A percentile compares a stretch with the other conserved stretches of the same genome.
These are phyloP conservation scores for Dastarcus helophoroides DNA, from an alignment of 2,888 invertebrate species.

Conservation along the genomic window DNA sequence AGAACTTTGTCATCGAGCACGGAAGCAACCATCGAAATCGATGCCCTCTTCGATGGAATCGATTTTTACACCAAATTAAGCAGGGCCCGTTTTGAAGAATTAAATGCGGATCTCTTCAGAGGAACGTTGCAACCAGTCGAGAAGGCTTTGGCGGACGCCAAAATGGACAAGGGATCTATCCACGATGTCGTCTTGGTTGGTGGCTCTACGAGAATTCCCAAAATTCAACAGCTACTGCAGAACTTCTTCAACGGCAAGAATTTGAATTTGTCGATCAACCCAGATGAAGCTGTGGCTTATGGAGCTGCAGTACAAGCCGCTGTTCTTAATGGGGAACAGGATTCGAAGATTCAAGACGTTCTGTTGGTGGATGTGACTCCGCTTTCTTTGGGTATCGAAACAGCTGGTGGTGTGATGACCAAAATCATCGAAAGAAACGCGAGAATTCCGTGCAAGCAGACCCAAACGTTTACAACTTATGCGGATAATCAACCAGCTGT, in stretches of 20 bases:
- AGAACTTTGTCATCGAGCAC: slow-evolving; percentile 66
- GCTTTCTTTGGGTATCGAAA: slow-evolving; percentile 65
- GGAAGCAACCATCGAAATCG: slow-evolving; percentile 64
- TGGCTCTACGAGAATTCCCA: slow-evolving; percentile 70
- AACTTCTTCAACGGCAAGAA: slow-evolving; percentile 57
- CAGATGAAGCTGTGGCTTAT: slow-evolving; percentile 35
- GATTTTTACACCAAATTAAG: slow-evolving; percentile 63
- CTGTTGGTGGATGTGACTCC: slow-evolving; percentile 57
- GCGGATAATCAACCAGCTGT: slow-evolving; percentile 56
- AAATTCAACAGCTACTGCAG: slow-evolving; percentile 61
- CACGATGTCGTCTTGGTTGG: slow-evolving; percentile 75
- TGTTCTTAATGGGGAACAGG: slow-evolving; percentile 38
- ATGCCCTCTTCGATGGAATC: slow-evolving; percentile 61
- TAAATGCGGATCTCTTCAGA: slow-evolving; percentile 60
- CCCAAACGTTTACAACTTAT: slow-evolving; percentile 53
- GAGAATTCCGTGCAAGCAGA: slow-evolving; percentile 44
- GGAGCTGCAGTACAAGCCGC: slow-evolving; percentile 34
- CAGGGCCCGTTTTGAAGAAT: slow-evolving; percentile 65
- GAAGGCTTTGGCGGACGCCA: slow-evolving; percentile 63
- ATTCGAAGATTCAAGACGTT: slow-evolving; percentile 63
- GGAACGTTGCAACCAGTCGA: slow-evolving; percentile 76
- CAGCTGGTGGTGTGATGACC: slow-evolving; percentile 70
- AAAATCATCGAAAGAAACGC: slow-evolving; percentile 48
- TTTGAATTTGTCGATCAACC: slow-evolving; percentile 32
- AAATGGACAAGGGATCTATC: slow-evolving; percentile 63